Evolutionary conservation across 2,797 vertebrate genomes (phyloP).

Genomic region (Rhinella marina): DNA sequence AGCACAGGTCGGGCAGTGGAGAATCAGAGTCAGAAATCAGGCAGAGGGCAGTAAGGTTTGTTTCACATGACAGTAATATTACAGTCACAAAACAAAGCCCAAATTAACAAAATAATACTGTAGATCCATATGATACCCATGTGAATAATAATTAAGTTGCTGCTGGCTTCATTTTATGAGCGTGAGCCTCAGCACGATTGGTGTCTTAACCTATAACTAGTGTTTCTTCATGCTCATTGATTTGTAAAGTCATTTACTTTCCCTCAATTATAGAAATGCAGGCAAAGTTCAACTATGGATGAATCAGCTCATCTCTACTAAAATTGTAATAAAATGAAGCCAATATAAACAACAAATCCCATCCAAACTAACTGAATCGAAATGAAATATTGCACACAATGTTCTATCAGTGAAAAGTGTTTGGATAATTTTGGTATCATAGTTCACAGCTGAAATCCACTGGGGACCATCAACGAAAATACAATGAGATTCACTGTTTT

Average conservation of each 20-base stretch:
- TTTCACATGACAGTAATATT: no score
- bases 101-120: background rate
- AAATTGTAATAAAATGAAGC: background rate
- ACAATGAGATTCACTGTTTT: background rate
- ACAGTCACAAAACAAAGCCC: no score
- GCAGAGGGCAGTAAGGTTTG: no score
- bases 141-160: background rate
- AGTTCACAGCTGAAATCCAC: background rate
- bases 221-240: background rate
- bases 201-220: background rate
- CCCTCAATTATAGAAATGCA: background rate
- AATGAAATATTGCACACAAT: slow-evolving; percentile 4
- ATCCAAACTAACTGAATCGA: background rate
- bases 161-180: background rate
- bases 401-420: background rate
- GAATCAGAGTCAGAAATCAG: no score
- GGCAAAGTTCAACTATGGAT: background rate
- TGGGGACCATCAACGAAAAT: background rate
- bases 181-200: background rate
- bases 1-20: no score
- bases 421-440: slow-evolving; percentile 1
- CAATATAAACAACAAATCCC: background rate
- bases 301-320: background rate
- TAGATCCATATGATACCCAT: background rate
- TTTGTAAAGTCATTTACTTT: slow-evolving; percentile 17